phyloP scores from a whole-genome alignment of 2,797 vertebrate species.

The Muscicapa striata region DNA sequence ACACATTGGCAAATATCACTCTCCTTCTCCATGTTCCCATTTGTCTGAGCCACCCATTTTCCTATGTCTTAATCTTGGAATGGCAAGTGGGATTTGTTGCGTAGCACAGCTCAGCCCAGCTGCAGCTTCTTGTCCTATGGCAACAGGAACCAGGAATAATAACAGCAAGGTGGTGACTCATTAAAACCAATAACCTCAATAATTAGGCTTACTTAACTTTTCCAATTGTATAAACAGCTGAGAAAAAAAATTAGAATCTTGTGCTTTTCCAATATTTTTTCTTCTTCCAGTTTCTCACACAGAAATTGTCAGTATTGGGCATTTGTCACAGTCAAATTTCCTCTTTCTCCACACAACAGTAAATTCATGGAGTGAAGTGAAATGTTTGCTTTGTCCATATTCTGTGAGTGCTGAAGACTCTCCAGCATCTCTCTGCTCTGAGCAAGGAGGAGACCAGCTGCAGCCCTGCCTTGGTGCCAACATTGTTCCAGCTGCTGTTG shows the following conservation, averaged over 20 bases:
- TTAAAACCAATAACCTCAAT: constrained; percentile 65
- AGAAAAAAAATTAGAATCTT: not conserved
- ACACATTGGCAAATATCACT: not conserved
- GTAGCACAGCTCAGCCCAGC: not conserved
- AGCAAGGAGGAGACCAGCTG: constrained; percentile 6
- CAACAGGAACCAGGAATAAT: constrained; percentile 52
- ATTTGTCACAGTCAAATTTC: not conserved
- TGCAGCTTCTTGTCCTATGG: constrained; percentile 33
- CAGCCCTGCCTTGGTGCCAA: not conserved
- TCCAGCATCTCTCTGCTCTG: not conserved
- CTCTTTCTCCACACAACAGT: not conserved
- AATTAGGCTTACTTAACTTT: constrained; percentile 62
- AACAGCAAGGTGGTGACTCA: constrained; percentile 59
- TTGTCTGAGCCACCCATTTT: not conserved
- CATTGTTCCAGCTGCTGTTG: not conserved
- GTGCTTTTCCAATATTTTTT: not conserved
- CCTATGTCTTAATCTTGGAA: constrained; percentile 20
- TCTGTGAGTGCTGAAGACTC: not conserved
- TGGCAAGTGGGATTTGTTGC: not conserved
- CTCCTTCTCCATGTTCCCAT: not conserved
- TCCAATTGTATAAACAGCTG: constrained; percentile 48
- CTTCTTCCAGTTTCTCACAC: not conserved
- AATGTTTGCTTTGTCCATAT: not conserved
- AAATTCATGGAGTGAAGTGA: not conserved
- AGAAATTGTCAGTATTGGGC: not conserved